Evolutionary conservation across 2,888 invertebrate genomes (phyloP).

Genomic region (Chrysolina oricalcia): DNA sequence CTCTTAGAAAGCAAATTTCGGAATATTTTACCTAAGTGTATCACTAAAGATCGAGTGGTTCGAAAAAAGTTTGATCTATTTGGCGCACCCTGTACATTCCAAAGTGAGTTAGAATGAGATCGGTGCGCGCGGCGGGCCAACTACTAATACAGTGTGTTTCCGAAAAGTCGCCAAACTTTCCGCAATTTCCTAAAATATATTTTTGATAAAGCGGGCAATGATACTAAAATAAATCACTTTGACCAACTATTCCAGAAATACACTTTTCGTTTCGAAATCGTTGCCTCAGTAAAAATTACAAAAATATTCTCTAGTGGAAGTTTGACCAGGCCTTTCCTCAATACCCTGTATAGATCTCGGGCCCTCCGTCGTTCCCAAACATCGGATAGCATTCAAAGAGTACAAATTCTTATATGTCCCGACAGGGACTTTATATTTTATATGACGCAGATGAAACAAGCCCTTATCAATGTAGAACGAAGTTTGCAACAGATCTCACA

Average conservation of each 20-base stretch:
- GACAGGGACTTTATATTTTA: constrained; percentile 61
- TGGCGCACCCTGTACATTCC: constrained; percentile 56
- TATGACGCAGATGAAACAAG: constrained; percentile 61
- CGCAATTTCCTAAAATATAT: background rate
- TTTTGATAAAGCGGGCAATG: constrained; percentile 16
- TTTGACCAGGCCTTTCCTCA: constrained; percentile 27
- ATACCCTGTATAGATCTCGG: constrained; percentile 60
- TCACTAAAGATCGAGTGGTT: background rate
- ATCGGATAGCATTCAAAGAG: constrained; percentile 75
- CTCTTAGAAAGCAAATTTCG: constrained; percentile 19
- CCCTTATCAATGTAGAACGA: constrained; percentile 43
- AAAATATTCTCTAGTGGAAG: background rate
- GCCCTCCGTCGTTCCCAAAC: constrained; percentile 61
- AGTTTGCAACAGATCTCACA: constrained; percentile 23
- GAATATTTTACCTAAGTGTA: constrained; percentile 2
- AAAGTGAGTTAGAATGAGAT: constrained; percentile 65
- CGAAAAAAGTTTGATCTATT: constrained; percentile 35
- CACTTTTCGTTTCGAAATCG: background rate
- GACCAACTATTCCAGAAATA: background rate
- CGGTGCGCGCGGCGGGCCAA: constrained; percentile 61
- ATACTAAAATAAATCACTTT: background rate
- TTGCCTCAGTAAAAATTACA: constrained; percentile 4
- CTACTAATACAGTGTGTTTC: constrained; percentile 51
- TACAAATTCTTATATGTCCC: constrained; percentile 80
- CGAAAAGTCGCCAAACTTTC: constrained; percentile 32